Conservation (phyloP, 2,797 vertebrate species). For the Coracias cyanogaster region DNA sequence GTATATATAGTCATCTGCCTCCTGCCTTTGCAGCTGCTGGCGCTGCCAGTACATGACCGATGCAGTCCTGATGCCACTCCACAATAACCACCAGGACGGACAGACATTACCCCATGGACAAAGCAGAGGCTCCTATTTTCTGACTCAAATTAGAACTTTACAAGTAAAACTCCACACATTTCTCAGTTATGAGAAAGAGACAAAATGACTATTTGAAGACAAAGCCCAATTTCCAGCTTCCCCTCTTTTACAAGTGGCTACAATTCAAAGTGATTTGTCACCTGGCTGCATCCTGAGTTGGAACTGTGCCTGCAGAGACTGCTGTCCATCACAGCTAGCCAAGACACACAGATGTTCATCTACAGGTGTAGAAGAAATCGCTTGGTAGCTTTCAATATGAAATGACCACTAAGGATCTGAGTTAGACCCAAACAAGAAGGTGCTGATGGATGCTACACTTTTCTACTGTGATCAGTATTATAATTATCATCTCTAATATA, state of each 20-base stretch:
- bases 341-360: neutral
- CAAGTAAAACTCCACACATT: neutral
- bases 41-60: neutral
- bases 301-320: neutral
- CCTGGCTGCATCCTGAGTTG: accelerated
- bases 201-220: accelerated
- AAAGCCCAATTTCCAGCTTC: neutral
- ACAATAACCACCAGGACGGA: neutral
- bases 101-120: accelerated
- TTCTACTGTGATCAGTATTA: neutral
- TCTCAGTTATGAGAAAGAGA: neutral
- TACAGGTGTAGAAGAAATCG: neutral
- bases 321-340: neutral
- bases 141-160: neutral
- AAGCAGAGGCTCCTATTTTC: neutral
- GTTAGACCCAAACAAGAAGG: neutral
- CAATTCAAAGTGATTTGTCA: accelerated
- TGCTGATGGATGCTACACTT: too few relatives aligned
- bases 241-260: neutral
- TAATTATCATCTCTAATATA: neutral
- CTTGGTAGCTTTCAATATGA: accelerated
- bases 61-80: neutral
- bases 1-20: neutral
- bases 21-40: neutral
- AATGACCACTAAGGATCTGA: neutral